Evolutionary conservation across 2,797 vertebrate genomes (phyloP).

Genomic region (Spea hammondii): DNA sequence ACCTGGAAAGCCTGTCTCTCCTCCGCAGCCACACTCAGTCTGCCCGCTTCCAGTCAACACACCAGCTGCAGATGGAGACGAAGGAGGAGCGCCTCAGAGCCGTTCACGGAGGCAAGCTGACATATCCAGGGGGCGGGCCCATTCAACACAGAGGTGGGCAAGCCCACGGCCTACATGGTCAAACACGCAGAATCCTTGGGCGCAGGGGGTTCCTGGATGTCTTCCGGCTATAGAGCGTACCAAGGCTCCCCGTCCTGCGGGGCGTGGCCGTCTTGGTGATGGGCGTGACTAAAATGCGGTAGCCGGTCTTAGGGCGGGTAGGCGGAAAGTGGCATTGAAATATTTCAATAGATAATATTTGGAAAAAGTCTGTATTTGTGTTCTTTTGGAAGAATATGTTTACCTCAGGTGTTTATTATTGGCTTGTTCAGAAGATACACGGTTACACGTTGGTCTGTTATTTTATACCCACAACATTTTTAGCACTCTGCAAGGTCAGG

Average conservation of each 20-base stretch:
- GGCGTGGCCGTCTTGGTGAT: not conserved
- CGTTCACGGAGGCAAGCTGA: too few relatives aligned
- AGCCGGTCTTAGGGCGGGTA: too few relatives aligned
- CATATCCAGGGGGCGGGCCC: not conserved
- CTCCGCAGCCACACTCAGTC: not conserved
- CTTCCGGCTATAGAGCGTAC: not conserved
- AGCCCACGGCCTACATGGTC: not conserved
- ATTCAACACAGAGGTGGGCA: not conserved
- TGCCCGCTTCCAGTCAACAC: not conserved
- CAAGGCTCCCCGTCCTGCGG: not conserved
- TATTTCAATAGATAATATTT: too few relatives aligned
- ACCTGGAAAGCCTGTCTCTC: not conserved
- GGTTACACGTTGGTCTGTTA: too few relatives aligned
- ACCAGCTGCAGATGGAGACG: not conserved
- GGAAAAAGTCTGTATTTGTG: too few relatives aligned
- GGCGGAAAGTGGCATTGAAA: too few relatives aligned
- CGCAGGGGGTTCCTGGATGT: not conserved
- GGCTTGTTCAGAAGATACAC: too few relatives aligned
- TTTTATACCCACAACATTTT: too few relatives aligned
- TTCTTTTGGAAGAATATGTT: too few relatives aligned
- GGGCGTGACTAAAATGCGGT: not conserved
- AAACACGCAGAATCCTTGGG: not conserved
- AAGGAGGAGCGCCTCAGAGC: not conserved
- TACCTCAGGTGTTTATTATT: too few relatives aligned
- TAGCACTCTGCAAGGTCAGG: too few relatives aligned